A percentile compares a stretch with the other conserved stretches of the same genome.
phyloP scores from a whole-genome alignment of 2,888 invertebrate species.

The Pseudolycoriella hygida region DNA sequence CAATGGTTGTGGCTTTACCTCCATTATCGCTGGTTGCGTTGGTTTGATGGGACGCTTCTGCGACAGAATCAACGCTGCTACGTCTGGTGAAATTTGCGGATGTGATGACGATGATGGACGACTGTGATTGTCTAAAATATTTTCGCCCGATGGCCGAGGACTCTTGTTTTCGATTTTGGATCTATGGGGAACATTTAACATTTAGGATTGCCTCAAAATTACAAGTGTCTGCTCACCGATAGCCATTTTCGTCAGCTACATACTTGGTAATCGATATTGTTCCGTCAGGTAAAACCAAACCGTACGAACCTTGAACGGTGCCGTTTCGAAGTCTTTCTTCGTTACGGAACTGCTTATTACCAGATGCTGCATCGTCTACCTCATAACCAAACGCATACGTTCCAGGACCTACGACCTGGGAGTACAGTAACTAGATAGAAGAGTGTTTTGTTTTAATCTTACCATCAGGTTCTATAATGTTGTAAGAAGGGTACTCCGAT shows the following conservation, averaged over 20 bases:
- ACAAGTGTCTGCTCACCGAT: conserved; percentile 31
- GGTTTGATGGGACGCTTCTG: not conserved
- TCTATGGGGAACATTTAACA: not conserved
- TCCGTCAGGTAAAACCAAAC: conserved; percentile 46
- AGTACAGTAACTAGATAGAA: not conserved
- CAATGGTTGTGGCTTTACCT: not conserved
- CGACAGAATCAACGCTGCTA: not conserved
- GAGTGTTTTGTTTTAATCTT: conserved; percentile 6
- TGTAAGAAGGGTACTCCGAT: conserved; percentile 27
- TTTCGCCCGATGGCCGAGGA: not conserved
- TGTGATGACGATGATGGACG: not conserved
- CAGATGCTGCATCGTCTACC: conserved; percentile 40
- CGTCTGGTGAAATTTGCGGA: not conserved
- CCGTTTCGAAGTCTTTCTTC: conserved; percentile 54
- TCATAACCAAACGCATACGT: conserved; percentile 60
- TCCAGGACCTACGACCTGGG: conserved; percentile 33
- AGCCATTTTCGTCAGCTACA: conserved; percentile 45
- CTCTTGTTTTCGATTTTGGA: not conserved
- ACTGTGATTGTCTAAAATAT: not conserved
- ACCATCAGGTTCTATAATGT: conserved; percentile 23
- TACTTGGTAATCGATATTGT: conserved; percentile 41
- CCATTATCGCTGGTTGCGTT: not conserved
- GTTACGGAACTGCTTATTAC: conserved; percentile 50
- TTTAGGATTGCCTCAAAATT: not conserved
- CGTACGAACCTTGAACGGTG: conserved; percentile 53